These are phyloP conservation scores for Syritta pipiens DNA, from an alignment of 2,888 invertebrate genomes.

Conservation along the genomic window DNA sequence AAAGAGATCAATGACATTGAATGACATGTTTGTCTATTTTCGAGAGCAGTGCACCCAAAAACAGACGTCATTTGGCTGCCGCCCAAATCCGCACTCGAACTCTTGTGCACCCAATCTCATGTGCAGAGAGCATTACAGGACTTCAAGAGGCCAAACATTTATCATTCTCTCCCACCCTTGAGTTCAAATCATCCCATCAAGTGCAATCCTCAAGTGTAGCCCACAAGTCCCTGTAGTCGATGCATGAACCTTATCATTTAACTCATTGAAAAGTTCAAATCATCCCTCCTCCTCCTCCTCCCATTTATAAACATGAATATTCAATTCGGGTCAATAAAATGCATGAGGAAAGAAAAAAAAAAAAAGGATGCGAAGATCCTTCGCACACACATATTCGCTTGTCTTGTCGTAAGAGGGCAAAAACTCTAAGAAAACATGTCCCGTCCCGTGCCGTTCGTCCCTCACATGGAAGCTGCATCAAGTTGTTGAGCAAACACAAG, in stretches of 20 bases:
- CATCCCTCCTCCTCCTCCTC: background rate
- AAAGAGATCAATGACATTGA: no score
- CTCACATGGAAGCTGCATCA: conserved; percentile 24
- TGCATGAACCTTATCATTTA: conserved; percentile 32
- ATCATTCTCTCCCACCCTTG: no score
- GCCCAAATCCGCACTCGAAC: no score
- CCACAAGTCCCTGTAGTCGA: conserved; percentile 32
- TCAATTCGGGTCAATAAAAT: conserved; percentile 60
- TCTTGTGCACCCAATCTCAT: no score
- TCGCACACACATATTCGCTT: conserved; percentile 15
- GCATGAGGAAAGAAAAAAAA: background rate
- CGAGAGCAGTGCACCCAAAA: no score
- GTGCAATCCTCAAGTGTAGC: conserved; percentile 23
- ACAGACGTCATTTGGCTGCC: no score
- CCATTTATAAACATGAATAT: conserved; percentile 39
- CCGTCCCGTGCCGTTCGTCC: background rate
- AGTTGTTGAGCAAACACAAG: conserved; percentile 46
- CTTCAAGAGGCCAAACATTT: no score
- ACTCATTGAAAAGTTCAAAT: conserved; percentile 31
- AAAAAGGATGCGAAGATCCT: conserved; percentile 2
- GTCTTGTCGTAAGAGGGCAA: conserved; percentile 22
- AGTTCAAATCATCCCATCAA: no score
- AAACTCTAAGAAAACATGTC: conserved; percentile 32
- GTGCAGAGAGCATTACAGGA: no score
- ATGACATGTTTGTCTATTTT: no score